Evolutionary conservation across 2,113 vertebrate genomes (phyloP).

Genomic region (Empidonax alnorum): DNA sequence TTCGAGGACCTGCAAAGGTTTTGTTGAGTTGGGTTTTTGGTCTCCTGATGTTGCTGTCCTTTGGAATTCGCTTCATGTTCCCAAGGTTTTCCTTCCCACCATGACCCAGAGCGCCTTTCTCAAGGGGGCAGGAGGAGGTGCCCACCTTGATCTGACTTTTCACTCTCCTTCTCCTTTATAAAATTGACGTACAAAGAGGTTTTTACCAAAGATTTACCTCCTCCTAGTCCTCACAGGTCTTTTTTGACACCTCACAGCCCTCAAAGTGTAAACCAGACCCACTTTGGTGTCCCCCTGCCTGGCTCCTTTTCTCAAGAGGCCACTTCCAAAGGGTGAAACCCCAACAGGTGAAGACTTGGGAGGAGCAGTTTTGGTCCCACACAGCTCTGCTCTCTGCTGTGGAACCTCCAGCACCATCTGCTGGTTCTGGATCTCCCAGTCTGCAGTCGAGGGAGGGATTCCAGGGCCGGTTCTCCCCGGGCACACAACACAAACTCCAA

Average conservation of each 20-base stretch:
- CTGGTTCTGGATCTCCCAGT: not conserved
- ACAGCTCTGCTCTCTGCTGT: accelerated
- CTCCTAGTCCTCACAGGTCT: not conserved
- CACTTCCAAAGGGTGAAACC: not conserved
- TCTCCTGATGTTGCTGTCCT: not conserved
- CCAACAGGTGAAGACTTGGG: not conserved
- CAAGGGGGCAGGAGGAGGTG: accelerated
- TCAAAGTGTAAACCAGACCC: not conserved
- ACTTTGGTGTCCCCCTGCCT: not conserved
- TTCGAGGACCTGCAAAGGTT: not conserved
- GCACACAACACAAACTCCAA: not conserved
- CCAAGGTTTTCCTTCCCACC: not conserved
- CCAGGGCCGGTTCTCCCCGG: not conserved
- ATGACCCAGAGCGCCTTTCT: accelerated
- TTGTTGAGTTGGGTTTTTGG: not conserved
- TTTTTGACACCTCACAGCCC: not conserved
- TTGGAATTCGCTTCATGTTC: not conserved
- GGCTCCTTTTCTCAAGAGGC: not conserved
- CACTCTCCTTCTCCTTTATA: not conserved
- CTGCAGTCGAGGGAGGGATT: accelerated
- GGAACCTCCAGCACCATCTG: not conserved
- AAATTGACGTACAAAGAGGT: not conserved
- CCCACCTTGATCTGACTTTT: not conserved
- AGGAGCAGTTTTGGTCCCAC: not conserved
- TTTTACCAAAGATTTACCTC: not conserved